Base-by-base conservation (phyloP, 2,888 invertebrate genomes). In the Phyto melanocephala region DNA sequence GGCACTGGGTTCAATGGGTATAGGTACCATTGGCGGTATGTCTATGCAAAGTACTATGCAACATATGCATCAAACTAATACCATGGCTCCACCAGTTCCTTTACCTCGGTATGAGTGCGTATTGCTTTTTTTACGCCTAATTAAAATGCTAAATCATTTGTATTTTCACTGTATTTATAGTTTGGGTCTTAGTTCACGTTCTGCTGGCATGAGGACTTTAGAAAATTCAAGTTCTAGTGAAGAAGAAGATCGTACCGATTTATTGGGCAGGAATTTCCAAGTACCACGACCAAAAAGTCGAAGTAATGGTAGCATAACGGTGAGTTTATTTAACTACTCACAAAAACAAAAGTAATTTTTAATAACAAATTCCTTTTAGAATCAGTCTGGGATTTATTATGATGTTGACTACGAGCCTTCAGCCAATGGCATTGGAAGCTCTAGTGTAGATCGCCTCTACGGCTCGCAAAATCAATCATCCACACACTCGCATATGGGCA, bases 331-430 rank as follows among this genome's bases (percentile, higher is more conserved):
- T 8, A 28, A 17, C 15, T 7, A n/a, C n/a, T n/a, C n/a, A n/a
- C n/a, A n/a, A n/a, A n/a, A n/a, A n/a, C n/a, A n/a, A n/a, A n/a
- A n/a, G n/a, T n/a, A n/a, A n/a, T n/a, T n/a, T n/a, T 17, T 15
- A 42, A 2, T 42, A 15, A 15, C 7, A 17, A 7, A 45, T 45
- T 15, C 47, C 20, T 52, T 70, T 78, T 92, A 97, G 97, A 96
- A 96, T 91, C 96, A 96, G 92, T 96, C 95, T 85, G 96, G 96
- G 65, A 96, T 97, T 86, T 97, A 97, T 91, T 97, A 97, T 88
- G 97, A 97, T 88, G 96, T 97, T 33, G 97, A 97, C 84, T 96
- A 96, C 87, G 96, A 96, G 88, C 94, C 93, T 84, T 92, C 93
- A 33, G 92, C 93, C 80, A 91, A 92, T 80, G 92, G 92, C 82